These are phyloP conservation scores for Trematomus loennbergii DNA, from an alignment of 2,113 vertebrate species.

Conservation along the genomic window DNA sequence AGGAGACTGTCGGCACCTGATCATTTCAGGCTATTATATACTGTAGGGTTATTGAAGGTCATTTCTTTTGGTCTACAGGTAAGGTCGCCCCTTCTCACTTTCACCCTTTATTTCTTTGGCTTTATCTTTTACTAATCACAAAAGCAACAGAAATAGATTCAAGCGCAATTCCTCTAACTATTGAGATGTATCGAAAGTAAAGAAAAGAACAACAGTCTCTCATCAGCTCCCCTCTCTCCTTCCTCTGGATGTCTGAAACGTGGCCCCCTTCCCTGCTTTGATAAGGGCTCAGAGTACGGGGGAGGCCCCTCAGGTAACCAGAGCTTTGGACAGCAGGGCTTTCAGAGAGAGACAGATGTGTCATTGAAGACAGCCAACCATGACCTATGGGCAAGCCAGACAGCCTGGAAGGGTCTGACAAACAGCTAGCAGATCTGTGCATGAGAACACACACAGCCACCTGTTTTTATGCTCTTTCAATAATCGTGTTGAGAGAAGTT, in stretches of 20 bases:
- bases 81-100: background rate
- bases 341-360: slow-evolving; percentile 63
- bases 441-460: slow-evolving; percentile 43
- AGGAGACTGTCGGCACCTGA: slow-evolving; percentile 53
- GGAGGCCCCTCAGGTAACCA: slow-evolving; percentile 71
- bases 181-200: slow-evolving; percentile 52
- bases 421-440: slow-evolving; percentile 45
- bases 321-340: slow-evolving; percentile 58
- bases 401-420: slow-evolving; percentile 47
- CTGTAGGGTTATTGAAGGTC: slow-evolving; percentile 26
- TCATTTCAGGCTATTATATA: slow-evolving; percentile 48
- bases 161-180: slow-evolving; percentile 37
- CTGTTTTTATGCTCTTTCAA: slow-evolving; percentile 59
- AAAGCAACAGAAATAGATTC: slow-evolving; percentile 32
- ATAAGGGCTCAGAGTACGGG: slow-evolving; percentile 48
- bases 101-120: background rate
- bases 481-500: slow-evolving; percentile 47
- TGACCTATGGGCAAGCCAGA: slow-evolving; percentile 48
- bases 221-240: slow-evolving; percentile 38
- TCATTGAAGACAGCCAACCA: slow-evolving; percentile 64
- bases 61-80: slow-evolving; percentile 4
- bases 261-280: slow-evolving; percentile 47
- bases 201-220: slow-evolving; percentile 46
- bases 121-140: slow-evolving; percentile 30
- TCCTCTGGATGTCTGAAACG: slow-evolving; percentile 48